These are phyloP conservation scores for Neotoxoptera formosana DNA, from an alignment of 1,140 invertebrate species.

Conservation along the genomic window DNA sequence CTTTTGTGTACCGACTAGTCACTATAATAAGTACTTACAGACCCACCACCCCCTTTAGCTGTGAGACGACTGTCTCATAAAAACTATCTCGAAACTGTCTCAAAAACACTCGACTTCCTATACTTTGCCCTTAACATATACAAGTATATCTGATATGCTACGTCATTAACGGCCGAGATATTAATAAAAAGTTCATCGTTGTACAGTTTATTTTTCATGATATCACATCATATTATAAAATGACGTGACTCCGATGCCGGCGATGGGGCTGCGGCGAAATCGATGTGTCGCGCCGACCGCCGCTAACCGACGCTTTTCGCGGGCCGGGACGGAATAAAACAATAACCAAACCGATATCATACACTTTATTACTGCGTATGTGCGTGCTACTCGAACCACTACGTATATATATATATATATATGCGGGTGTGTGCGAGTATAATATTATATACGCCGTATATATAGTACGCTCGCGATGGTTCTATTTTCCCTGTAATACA, in stretches of 20 bases:
- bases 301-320: neutral
- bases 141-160: too few species aligned
- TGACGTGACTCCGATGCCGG: neutral
- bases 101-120: too few species aligned
- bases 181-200: too few species aligned
- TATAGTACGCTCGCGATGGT: slow-evolving; percentile 20
- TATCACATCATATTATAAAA: too few species aligned
- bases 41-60: too few species aligned
- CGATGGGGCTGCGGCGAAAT: neutral
- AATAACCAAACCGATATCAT: slow-evolving; percentile 20
- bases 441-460: neutral
- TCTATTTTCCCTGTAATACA: slow-evolving; percentile 56
- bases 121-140: too few species aligned
- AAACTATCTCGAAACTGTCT: too few species aligned
- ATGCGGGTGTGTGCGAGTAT: neutral
- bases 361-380: neutral
- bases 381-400: neutral
- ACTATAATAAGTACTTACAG: too few species aligned
- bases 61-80: too few species aligned
- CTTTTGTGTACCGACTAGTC: too few species aligned
- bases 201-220: too few species aligned
- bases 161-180: too few species aligned
- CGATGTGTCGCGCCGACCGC: neutral
- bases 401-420: neutral
- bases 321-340: slow-evolving; percentile 27